These are phyloP conservation scores for Lepidurus couesii DNA, from an alignment of 1,140 invertebrate species.

Conservation along the genomic window DNA sequence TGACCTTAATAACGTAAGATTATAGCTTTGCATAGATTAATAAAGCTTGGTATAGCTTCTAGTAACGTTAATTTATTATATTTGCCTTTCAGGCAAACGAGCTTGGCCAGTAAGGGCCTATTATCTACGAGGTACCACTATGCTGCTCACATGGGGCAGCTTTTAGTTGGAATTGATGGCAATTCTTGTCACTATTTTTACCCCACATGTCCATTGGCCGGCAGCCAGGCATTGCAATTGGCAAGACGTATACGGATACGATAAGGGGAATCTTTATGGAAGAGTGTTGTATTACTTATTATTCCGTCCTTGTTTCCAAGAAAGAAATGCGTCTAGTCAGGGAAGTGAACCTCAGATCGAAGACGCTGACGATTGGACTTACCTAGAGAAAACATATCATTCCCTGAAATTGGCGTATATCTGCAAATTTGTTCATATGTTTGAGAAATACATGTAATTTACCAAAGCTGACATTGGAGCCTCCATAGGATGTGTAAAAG, in stretches of 20 bases:
- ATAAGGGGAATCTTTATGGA: slow-evolving; percentile 35
- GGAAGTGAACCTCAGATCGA: not conserved
- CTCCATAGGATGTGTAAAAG: too few species aligned
- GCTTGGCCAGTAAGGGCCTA: slow-evolving; percentile 54
- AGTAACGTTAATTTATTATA: slow-evolving; percentile 28
- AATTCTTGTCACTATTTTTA: slow-evolving; percentile 67
- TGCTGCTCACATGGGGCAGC: slow-evolving; percentile 73
- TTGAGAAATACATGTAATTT: not conserved
- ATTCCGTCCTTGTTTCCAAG: not conserved
- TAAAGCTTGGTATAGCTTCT: not conserved
- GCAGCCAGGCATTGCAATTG: slow-evolving; percentile 58
- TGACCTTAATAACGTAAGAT: slow-evolving; percentile 63
- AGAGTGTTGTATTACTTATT: not conserved
- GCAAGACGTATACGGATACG: slow-evolving; percentile 59
- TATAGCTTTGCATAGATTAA: slow-evolving; percentile 35
- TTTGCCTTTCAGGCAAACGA: slow-evolving; percentile 53
- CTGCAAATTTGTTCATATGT: not conserved
- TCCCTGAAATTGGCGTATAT: not conserved
- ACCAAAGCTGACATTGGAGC: too few species aligned
- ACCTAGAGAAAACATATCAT: slow-evolving; percentile 19
- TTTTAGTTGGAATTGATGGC: slow-evolving; percentile 62
- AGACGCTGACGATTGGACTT: not conserved
- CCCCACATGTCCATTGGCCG: slow-evolving; percentile 60
- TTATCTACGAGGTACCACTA: slow-evolving; percentile 69
- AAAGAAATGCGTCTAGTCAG: slow-evolving; percentile 18